Percentiles rank a stretch among this genome's conserved stretches.
These are phyloP conservation scores for rabbit (Oryctolagus cuniculus) DNA, from an alignment of 2,113 vertebrate species.

Conservation along the genomic window DNA sequence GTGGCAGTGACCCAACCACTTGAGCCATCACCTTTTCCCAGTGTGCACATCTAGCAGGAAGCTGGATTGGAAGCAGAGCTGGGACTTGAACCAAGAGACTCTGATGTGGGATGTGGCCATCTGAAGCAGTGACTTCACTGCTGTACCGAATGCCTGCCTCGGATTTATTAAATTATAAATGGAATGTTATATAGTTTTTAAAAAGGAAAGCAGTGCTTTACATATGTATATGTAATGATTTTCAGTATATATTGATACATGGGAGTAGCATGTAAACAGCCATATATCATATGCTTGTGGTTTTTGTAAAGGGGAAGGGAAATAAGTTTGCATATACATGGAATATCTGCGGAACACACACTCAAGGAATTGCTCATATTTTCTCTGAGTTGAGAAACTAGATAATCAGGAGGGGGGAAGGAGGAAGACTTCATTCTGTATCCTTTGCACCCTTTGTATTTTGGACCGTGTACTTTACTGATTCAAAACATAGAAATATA, in stretches of 20 bases:
- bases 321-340: background rate
- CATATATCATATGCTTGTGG: background rate
- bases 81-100: too few species aligned
- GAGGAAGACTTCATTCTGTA: background rate
- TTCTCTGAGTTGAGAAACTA: conserved; percentile 29
- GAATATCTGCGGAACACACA: background rate
- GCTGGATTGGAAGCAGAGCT: too few species aligned
- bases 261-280: background rate
- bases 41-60: too few species aligned
- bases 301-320: background rate
- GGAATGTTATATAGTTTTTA: background rate
- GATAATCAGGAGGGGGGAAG: background rate
- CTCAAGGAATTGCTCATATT: background rate
- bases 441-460: background rate
- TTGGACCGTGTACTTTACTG: background rate
- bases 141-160: too few species aligned
- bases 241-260: background rate
- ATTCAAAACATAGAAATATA: conserved; percentile 8
- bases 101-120: too few species aligned
- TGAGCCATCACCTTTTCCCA: too few species aligned
- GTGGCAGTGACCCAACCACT: too few species aligned
- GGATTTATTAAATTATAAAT: background rate
- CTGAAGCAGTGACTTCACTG: too few species aligned
- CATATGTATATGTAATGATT: background rate
- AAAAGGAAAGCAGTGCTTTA: background rate